Base-by-base conservation (phyloP, 2,113 vertebrate species). In the Hippocampus comes region DNA sequence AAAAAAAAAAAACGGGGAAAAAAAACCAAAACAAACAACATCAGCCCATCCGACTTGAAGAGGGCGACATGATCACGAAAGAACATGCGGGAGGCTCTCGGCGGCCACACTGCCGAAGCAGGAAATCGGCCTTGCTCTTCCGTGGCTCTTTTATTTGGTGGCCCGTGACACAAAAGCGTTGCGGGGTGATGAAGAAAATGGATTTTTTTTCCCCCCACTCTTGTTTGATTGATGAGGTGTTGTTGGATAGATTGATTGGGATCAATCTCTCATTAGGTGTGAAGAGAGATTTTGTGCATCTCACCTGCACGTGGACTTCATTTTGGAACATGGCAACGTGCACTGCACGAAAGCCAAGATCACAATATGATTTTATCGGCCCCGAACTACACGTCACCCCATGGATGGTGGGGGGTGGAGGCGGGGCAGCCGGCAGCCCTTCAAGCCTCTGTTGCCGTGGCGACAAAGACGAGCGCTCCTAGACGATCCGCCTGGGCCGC, bases 391-490 rank as follows among this genome's bases (percentile, higher is more conserved):
- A 27, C 14, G n/a, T 48, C 42, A 9, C 42, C 23, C n/a, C 42
- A 34, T 5, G 30, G 30, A 34, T 4, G 30, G 17, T 0, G 61
- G 1, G 12, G 34, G 30, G 59, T 0, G 17, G 9, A 15, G 5
- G 30, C 0, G 7, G 17, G 18, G 15, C 5, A 14, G 30, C n/a
- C 57, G 30, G 5, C 63, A 71, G 78, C 59, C 78, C 78, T 76
- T 84, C 79, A 75, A 11, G 46, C 75, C 74, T 56, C 1, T 21
- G 88, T 91, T 90, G 84, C 84, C 61, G 46, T 84, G 87, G 89
- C 79, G 81, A 90, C 81, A 0, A 72, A 21, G 30, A 5, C 73
- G 60, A 69, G 34, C 12, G 57, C 80, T 81, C 67, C n/a, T 75
- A 70, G 82, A 25, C 17, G 15, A 70, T 79, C 66, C 12, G 72